Evolutionary conservation across 2,113 vertebrate genomes (phyloP).

Genomic region (zebrafish (Danio rerio)): DNA sequence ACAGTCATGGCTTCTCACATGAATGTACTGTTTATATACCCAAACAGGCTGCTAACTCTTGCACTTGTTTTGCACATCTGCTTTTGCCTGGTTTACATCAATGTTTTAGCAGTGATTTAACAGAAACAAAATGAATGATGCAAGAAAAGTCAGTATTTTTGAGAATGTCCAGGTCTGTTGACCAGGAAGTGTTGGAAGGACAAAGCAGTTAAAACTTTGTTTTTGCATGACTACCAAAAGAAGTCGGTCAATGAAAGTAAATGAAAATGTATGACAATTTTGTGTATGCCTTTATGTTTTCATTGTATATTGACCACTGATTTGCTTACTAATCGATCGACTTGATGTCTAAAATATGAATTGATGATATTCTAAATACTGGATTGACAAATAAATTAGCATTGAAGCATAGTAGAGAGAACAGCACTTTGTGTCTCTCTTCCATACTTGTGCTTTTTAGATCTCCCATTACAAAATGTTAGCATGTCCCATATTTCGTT

Average conservation of each 20-base stretch:
- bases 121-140: neutral
- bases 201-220: neutral
- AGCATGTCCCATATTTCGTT: neutral
- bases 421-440: neutral
- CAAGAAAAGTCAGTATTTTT: conserved; percentile 8
- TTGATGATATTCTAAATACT: neutral
- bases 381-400: neutral
- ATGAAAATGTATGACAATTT: neutral
- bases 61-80: conserved; percentile 55
- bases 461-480: neutral
- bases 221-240: conserved; percentile 21
- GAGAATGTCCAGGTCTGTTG: conserved; percentile 19
- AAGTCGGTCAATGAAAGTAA: conserved; percentile 4
- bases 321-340: neutral
- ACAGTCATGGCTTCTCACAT: conserved; percentile 43
- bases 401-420: neutral
- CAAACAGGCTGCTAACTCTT: conserved; percentile 55
- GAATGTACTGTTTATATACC: conserved; percentile 46
- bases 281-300: neutral
- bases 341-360: neutral
- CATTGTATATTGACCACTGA: neutral
- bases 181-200: conserved; percentile 16
- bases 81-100: conserved; percentile 32
- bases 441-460: neutral
- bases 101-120: neutral